These are phyloP conservation scores for Nomada lathburiana DNA, from an alignment of 2,888 invertebrate genomes.

Conservation along the genomic window DNA sequence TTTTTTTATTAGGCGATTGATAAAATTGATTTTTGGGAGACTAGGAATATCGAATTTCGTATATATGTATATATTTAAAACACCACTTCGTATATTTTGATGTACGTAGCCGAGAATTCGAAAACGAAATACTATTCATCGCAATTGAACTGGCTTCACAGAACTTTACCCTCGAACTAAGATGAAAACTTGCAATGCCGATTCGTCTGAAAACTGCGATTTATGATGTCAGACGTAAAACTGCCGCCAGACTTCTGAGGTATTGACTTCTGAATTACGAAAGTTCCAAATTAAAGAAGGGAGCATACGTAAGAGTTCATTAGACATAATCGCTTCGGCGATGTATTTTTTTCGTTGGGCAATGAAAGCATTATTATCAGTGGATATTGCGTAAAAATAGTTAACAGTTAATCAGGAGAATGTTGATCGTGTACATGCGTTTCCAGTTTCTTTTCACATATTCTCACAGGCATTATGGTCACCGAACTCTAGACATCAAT, in stretches of 20 bases:
- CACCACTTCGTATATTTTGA: too few species aligned
- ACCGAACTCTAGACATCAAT: too few species aligned
- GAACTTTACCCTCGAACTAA: background rate
- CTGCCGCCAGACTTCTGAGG: conserved; percentile 31
- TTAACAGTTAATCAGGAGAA: background rate
- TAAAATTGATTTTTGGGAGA: too few species aligned
- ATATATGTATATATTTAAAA: too few species aligned
- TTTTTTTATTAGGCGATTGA: too few species aligned
- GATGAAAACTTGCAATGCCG: conserved; percentile 21
- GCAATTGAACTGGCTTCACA: too few species aligned
- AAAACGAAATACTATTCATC: too few species aligned
- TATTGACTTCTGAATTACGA: conserved; percentile 59
- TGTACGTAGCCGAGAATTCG: too few species aligned
- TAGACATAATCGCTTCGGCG: conserved; percentile 42
- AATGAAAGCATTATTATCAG: conserved; percentile 11
- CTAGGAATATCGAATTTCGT: too few species aligned
- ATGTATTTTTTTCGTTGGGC: too few species aligned
- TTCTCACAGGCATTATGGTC: too few species aligned
- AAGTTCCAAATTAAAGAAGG: conserved; percentile 46
- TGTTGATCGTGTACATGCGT: background rate
- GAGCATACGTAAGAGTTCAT: conserved; percentile 57
- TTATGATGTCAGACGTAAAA: conserved; percentile 23
- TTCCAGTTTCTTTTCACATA: background rate
- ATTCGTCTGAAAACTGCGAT: conserved; percentile 20
- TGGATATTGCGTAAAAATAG: conserved; percentile 39